phyloP scores from a whole-genome alignment of 2,797 vertebrate genomes.

The Caiman crocodilus region DNA sequence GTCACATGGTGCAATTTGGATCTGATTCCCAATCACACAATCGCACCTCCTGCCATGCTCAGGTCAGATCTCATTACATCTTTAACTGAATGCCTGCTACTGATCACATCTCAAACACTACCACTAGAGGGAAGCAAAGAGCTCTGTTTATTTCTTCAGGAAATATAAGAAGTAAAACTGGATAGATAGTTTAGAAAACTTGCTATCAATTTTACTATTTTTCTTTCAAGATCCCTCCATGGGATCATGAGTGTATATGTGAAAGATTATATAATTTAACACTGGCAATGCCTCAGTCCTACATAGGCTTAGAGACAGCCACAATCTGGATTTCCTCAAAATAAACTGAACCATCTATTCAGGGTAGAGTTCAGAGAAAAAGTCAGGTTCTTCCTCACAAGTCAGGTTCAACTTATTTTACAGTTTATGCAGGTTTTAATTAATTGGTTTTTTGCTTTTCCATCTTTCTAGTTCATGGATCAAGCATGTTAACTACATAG shows the following conservation, averaged over 20 bases:
- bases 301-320: neutral
- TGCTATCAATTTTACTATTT: neutral
- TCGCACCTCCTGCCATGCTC: too few relatives aligned
- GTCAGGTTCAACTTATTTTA: neutral
- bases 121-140: constrained; percentile 66
- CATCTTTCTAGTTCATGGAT: neutral
- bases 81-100: neutral
- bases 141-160: neutral
- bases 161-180: rapidly evolving
- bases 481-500: neutral
- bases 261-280: neutral
- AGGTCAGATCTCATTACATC: too few relatives aligned
- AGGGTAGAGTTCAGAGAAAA: neutral
- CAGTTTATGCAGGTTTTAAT: neutral
- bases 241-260: rapidly evolving
- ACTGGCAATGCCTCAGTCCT: neutral
- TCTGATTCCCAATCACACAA: too few relatives aligned
- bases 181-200: neutral
- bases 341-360: neutral
- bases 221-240: neutral
- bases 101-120: rapidly evolving
- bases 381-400: neutral
- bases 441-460: neutral
- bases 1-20: too few relatives aligned
- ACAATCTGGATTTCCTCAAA: neutral